phyloP scores from a whole-genome alignment of 92 coral and sea anemone genomes.

The Hydrozoanthus gracilis region DNA sequence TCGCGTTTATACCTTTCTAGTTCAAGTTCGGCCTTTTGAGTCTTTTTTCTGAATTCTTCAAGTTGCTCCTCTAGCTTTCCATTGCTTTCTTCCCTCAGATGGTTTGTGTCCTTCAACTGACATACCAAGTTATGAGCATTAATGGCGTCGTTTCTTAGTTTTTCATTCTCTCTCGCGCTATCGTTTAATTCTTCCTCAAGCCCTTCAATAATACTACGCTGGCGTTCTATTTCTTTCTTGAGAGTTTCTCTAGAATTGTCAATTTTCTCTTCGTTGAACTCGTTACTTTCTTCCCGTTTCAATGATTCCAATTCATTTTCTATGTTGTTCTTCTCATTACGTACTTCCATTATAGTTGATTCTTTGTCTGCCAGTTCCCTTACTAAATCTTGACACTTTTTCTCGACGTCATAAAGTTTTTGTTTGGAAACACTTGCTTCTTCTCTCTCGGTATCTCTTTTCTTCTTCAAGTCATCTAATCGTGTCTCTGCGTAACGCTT shows the following conservation, averaged over 20 bases:
- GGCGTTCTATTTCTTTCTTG: constrained; percentile 39
- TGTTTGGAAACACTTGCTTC: constrained; percentile 55
- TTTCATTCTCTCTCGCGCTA: constrained; percentile 82
- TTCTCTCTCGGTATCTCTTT: constrained; percentile 66
- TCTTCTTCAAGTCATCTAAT: constrained; percentile 68
- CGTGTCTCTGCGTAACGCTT: constrained; percentile 59
- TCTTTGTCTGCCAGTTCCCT: constrained; percentile 63
- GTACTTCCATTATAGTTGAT: constrained; percentile 48
- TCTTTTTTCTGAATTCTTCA: constrained; percentile 56
- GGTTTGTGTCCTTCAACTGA: constrained; percentile 67
- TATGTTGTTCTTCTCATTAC: constrained; percentile 48
- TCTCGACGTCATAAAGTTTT: constrained; percentile 62
- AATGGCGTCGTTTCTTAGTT: constrained; percentile 74
- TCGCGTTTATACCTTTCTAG: constrained; percentile 55
- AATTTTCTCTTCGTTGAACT: constrained; percentile 54
- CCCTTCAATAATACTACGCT: constrained; percentile 55
- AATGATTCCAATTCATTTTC: constrained; percentile 67
- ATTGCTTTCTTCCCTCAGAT: constrained; percentile 61
- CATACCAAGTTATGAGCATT: constrained; percentile 75
- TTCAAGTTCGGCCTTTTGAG: constrained; percentile 62
- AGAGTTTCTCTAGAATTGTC: constrained; percentile 55
- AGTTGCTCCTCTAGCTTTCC: constrained; percentile 66
- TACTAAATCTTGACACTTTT: constrained; percentile 49
- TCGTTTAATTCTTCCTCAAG: constrained; percentile 65
- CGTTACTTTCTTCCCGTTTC: constrained; percentile 67